Conservation (phyloP, 2,888 invertebrate genomes). For the Venustoraphidia nigricollis region DNA sequence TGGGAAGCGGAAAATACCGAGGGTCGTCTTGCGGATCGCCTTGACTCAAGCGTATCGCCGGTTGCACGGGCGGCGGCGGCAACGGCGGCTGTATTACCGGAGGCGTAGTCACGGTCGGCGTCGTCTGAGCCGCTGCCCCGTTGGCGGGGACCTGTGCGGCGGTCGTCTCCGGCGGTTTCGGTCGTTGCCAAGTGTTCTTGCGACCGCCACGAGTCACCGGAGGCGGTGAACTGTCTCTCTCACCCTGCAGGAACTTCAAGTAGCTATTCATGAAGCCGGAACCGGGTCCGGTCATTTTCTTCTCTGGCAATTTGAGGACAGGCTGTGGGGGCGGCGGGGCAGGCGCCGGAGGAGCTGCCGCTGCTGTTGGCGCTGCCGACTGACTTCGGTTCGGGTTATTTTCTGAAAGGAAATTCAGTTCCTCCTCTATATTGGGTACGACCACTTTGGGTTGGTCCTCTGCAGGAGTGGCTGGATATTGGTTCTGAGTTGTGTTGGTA, state of each 20-base stretch:
- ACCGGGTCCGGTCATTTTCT: conserved; percentile 45
- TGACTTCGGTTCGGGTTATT: conserved; percentile 13
- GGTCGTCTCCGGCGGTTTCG: conserved; percentile 24
- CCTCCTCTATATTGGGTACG: conserved; percentile 79
- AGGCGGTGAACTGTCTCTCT: conserved; percentile 66
- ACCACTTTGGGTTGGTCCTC: conserved; percentile 70
- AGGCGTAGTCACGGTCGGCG: conserved; percentile 8
- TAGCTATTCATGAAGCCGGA: conserved; percentile 79
- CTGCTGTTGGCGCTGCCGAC: conserved; percentile 9
- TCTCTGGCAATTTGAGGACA: conserved; percentile 37
- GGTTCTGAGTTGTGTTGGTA: conserved; percentile 19
- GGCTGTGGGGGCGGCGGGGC: conserved; percentile 36
- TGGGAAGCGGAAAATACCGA: conserved; percentile 55
- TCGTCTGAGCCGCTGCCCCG: conserved; percentile 11
- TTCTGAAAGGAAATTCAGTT: conserved; percentile 64
- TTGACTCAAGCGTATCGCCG: conserved; percentile 25
- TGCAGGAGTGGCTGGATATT: conserved; percentile 21
- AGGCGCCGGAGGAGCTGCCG: conserved; percentile 18
- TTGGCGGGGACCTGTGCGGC: conserved; percentile 13
- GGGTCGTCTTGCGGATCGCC: conserved; percentile 50
- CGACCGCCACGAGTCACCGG: conserved; percentile 50
- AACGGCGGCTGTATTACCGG: conserved; percentile 28
- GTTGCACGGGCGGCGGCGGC: conserved; percentile 25
- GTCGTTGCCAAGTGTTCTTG: conserved; percentile 48
- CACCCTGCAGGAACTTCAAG: conserved; percentile 70